Percentiles rank a stretch among this genome's conserved stretches.
These are phyloP conservation scores for Palythoa grandis DNA, from an alignment of 92 coral and sea anemone genomes.

Conservation along the genomic window DNA sequence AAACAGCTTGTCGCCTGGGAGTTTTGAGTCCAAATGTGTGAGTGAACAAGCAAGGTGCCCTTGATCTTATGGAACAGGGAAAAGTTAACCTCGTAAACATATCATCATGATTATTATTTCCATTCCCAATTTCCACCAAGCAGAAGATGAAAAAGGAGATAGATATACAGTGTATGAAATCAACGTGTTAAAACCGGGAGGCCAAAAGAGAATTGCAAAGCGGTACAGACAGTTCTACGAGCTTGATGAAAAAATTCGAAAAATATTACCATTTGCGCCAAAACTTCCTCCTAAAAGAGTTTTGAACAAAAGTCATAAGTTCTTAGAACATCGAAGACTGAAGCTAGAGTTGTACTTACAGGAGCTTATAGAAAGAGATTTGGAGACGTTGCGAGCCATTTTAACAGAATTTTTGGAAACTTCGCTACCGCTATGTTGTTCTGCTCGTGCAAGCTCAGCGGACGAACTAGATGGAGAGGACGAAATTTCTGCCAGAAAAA, in stretches of 20 bases:
- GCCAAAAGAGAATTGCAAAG: conserved; percentile 64
- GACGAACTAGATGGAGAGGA: conserved; percentile 78
- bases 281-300: conserved; percentile 73
- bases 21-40: neutral
- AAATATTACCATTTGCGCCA: conserved; percentile 65
- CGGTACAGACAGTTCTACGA: conserved; percentile 81
- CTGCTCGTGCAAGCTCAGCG: conserved; percentile 70
- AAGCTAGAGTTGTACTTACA: conserved; percentile 79
- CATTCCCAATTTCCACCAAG: conserved; percentile 81
- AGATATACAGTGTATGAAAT: conserved; percentile 78
- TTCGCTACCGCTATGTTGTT: conserved; percentile 55
- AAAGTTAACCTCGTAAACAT: neutral
- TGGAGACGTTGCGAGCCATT: conserved; percentile 55
- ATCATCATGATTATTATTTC: conserved; percentile 68
- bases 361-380: conserved; percentile 55
- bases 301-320: conserved; percentile 67
- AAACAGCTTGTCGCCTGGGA: conserved; percentile 22
- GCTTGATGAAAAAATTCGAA: conserved; percentile 76
- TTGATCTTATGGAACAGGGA: neutral
- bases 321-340: conserved; percentile 81
- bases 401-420: conserved; percentile 80
- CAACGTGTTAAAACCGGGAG: conserved; percentile 86
- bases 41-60: neutral
- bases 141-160: conserved; percentile 68
- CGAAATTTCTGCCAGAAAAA: conserved; percentile 49